Evolutionary conservation across 2,888 invertebrate genomes (phyloP), one percentile per base, ranked within the genome.

Genomic region (Rhabditophanes sp.): DNA sequence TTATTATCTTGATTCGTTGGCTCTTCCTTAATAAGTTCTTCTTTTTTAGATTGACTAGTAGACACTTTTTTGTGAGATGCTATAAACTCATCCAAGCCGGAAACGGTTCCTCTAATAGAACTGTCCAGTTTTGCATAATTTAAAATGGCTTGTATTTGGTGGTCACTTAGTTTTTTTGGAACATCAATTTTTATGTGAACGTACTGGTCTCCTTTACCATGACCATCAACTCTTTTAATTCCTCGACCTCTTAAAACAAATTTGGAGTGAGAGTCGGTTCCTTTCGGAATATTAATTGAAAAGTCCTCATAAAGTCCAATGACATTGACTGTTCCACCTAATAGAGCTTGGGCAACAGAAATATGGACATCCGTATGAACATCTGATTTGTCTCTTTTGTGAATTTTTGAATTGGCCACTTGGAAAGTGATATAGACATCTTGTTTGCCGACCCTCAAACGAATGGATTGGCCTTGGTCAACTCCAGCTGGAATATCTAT

Each of bases 261-360:
- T 50, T 76, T 74, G 4, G 78, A 78, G 67, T 96, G 93, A 0
- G 93, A 96, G 0, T 83, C 82, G 0, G 93, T 93, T 15, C 87
- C 83, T 0, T 83, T 76, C 36, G 78, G 74, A 63, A 96, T 78
- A 78, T 82, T 82, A 39, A 96, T 68, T 32, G 80, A 79, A 44
- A 87, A 80, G 66, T 90, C 85, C 68, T 90, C 88, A 64, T 93
- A 87, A 42, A 99, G 74, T 3, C 96, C 93, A 63, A 85, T 82
- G 55, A 90, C 74, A 27, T 82, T 75, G 37, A 87, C 78, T 0
- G 82, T 77, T 11, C 96, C 96, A 4, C 96, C 96, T 16, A 99
- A 72, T 7, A 85, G 66, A 0, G 93, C 87, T 70, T 99, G 93
- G 1, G 85, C 73, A 6, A 96, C 65, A 1, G 83, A 84, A 42